Base-by-base conservation (phyloP, 1,140 invertebrate genomes). In the Vanessa tameamea region DNA sequence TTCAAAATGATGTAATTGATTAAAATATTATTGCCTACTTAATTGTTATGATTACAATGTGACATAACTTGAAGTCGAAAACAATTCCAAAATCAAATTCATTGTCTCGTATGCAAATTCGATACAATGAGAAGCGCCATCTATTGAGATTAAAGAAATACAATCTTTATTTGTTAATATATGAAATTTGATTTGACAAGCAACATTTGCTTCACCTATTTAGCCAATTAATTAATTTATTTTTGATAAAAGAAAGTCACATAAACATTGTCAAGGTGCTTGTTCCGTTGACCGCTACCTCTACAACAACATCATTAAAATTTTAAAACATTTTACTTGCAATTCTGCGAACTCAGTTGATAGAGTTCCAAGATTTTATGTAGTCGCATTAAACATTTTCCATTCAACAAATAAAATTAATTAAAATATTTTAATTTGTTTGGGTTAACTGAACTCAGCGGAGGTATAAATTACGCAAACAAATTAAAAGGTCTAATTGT, bases 401-500 rank as follows among this genome's bases (percentile, higher is more conserved):
- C 37, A 43, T 43, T 43, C 37, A 43, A 11, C 7, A 43, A 9
- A 43, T 43, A 43, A 43, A 43, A 43, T 43, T 43, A 43, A 43
- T 43, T 43, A 43, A 43, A 43, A 43, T 43, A 43, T n/a, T 50
- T 50, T 50, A 50, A n/a, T n/a, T n/a, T 50, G 48, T n/a, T n/a
- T 50, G n/a, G 13, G 48, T n/a, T 50, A 50, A 50, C 48, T 50
- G 13, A 50, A 15, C 23, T 23, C 23, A 26, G 31, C 31, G 57
- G 57, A 7, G 57, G 57, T 61, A 61, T 61, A 26, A 13, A 23
- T 59, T 69, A 69, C 12, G 26, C 43, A 51, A 74, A 64, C 66
- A 74, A 82, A 73, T 83, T 73, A 74, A 81, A 82, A 80, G 77
- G 59, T 86, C 78, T 84, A 83, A 86, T 84, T 80, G 73, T 79